These are phyloP conservation scores for Physocephala rufipes DNA, from an alignment of 2,888 invertebrate genomes.

Conservation along the genomic window DNA sequence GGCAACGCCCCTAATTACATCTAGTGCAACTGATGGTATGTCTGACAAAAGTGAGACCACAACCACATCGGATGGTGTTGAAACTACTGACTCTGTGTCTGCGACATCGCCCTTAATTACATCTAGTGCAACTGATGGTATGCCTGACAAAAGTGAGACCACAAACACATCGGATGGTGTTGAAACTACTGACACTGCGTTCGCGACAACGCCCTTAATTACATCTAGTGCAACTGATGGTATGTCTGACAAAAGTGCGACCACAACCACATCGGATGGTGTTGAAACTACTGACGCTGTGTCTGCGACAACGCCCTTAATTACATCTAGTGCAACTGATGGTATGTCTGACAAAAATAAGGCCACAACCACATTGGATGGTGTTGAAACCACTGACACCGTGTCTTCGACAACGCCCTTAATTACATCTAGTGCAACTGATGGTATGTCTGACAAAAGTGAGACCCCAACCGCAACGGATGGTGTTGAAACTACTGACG, in stretches of 20 bases:
- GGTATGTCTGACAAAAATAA: too few relatives aligned
- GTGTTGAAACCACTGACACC: not conserved
- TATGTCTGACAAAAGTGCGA: not conserved
- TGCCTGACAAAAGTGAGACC: too few relatives aligned
- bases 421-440: not conserved
- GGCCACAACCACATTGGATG: not conserved
- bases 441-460: not conserved
- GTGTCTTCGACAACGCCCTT: not conserved
- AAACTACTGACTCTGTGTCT: not conserved
- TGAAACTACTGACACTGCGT: not conserved
- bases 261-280: not conserved
- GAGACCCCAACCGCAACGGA: too few relatives aligned
- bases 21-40: not conserved
- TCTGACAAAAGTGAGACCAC: not conserved
- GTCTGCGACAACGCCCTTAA: too few relatives aligned
- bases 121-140: not conserved
- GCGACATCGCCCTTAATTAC: not conserved
- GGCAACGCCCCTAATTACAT: too few relatives aligned
- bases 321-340: not conserved
- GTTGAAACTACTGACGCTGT: not conserved
- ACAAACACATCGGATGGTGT: too few relatives aligned
- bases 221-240: not conserved
- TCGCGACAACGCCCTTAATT: not conserved
- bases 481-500: not conserved
- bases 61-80: not conserved